phyloP scores from a whole-genome alignment of 1,140 invertebrate species.

The Bombus sibiricus region DNA sequence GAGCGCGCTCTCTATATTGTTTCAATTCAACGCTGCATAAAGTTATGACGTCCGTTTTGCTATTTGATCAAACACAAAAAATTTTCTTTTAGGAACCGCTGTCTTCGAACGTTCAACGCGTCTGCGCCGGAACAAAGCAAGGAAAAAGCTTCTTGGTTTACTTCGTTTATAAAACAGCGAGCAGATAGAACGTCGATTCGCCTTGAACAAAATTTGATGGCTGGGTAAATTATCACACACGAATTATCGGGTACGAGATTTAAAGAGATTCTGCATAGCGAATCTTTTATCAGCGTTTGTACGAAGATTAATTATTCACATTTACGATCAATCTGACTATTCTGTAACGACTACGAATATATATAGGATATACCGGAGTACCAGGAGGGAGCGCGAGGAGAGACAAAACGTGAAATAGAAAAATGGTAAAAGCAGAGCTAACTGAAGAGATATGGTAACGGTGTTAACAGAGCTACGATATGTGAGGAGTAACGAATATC shows the following conservation, averaged over 20 bases:
- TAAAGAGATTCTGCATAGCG: not conserved
- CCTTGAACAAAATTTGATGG: not conserved
- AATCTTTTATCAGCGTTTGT: constrained; percentile 11
- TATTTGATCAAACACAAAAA: not conserved
- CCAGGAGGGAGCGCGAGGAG: too few relatives aligned
- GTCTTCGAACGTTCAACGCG: too few relatives aligned
- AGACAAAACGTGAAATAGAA: not conserved
- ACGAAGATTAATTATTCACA: constrained; percentile 29
- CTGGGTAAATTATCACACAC: not conserved
- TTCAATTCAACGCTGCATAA: not conserved
- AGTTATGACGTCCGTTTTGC: not conserved
- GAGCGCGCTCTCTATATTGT: too few relatives aligned
- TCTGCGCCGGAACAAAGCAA: too few relatives aligned
- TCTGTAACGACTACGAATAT: not conserved
- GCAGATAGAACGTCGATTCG: not conserved
- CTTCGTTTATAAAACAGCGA: not conserved
- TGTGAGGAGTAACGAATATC: too few relatives aligned
- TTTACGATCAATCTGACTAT: not conserved
- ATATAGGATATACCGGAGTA: too few relatives aligned
- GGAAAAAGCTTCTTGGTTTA: too few relatives aligned
- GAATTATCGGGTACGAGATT: not conserved
- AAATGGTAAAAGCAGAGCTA: too few relatives aligned
- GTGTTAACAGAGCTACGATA: not conserved
- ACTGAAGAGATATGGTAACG: not conserved
- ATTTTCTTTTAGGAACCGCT: not conserved